Base-by-base conservation (phyloP, 2,888 invertebrate genomes). In the Macrophya alboannulata region DNA sequence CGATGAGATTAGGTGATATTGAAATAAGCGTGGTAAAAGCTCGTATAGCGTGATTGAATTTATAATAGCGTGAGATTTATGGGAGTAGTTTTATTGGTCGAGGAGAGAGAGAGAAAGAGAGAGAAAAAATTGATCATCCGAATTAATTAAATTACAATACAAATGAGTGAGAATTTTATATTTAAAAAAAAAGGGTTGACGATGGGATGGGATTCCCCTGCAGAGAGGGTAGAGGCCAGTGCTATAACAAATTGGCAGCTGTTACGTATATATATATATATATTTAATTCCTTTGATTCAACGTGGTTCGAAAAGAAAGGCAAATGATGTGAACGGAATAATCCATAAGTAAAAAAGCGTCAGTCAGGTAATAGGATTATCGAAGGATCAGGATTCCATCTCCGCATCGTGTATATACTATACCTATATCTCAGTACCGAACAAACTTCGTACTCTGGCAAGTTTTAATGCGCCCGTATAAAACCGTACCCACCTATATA, bases 11-110 rank as follows among this genome's bases (percentile, higher is more conserved):
- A 85, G 82, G 71, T 77, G 82, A 87, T 90, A 90, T 89, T 88
- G 88, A 89, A 89, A 90, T 89, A 90, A 89, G 89, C 90, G n/a
- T n/a, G 88, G n/a, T 77, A 4, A 15, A 17, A 40, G 21, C 45
- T n/a, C 25, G 43, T 31, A 31, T 31, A 8, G 15, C 17, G 12
- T 10, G 12, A 21, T 21, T 25, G 9, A 76, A 51, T 43, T 21
- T 17, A 21, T 15, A 15, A 43, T 43, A 12, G 45, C 21, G 4
- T n/a, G 21, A 72, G 40, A 72, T 68, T 31, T 31, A 31, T 31
- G 31, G 31, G 31, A 15, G 21, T 72, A 55, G 55, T 55, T 55
- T n/a, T 31, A 31, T 31, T 31, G 31, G 31, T 31, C 31, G 3
- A 31, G 3, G 3, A 31, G 31, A 15, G 31, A 37, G 10, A 15